These are phyloP conservation scores for Mastacembelus armatus DNA, from an alignment of 2,797 vertebrate genomes.

Conservation along the genomic window DNA sequence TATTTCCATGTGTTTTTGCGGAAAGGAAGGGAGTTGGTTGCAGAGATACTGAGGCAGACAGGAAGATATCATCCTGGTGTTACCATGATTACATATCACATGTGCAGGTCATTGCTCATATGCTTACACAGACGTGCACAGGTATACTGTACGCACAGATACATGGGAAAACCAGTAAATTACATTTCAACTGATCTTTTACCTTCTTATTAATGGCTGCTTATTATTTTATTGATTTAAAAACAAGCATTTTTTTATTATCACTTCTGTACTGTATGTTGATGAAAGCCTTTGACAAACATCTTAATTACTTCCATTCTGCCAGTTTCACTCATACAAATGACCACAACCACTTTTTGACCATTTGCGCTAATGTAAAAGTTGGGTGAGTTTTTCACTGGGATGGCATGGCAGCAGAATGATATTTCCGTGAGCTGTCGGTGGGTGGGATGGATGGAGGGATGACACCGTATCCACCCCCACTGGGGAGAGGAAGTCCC, in stretches of 20 bases:
- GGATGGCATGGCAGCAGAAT: constrained; percentile 59
- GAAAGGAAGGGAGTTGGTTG: constrained; percentile 78
- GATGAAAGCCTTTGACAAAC: not conserved
- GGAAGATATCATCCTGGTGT: constrained; percentile 81
- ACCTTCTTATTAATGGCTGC: not conserved
- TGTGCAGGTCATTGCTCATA: constrained; percentile 30
- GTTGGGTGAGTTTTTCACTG: constrained; percentile 24
- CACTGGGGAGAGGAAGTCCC: constrained; percentile 84
- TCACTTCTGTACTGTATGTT: too few species aligned
- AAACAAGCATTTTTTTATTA: too few species aligned
- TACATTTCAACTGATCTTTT: constrained; percentile 14
- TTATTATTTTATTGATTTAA: not conserved
- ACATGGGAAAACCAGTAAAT: not conserved
- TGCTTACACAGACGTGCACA: not conserved
- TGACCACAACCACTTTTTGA: not conserved
- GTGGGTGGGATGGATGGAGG: constrained; percentile 71
- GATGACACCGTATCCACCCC: constrained; percentile 84
- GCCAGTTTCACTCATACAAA: not conserved
- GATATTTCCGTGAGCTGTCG: constrained; percentile 77
- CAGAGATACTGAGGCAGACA: constrained; percentile 77
- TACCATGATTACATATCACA: constrained; percentile 48
- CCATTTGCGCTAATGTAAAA: constrained; percentile 9
- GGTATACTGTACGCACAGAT: not conserved
- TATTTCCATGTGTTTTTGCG: constrained; percentile 35
- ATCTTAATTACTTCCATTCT: not conserved